phyloP scores from a whole-genome alignment of 1,140 invertebrate species.

The Pygmarrhopalites habei region DNA sequence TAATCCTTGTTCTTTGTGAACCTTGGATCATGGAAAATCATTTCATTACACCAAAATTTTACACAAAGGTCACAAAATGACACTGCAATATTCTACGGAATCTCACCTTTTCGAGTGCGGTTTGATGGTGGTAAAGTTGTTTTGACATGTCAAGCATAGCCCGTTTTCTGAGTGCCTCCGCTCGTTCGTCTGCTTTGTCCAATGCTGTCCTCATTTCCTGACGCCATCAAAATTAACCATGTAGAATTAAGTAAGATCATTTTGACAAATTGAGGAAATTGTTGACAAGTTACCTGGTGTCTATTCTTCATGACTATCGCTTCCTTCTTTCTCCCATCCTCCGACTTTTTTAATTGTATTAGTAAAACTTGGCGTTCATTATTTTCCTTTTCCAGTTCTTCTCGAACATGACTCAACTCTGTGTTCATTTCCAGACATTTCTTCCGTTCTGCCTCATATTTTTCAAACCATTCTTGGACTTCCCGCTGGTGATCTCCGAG shows the following conservation, averaged over 20 bases:
- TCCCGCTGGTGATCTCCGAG: too few species aligned
- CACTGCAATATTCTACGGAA: too few species aligned
- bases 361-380: neutral
- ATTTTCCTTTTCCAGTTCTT: neutral
- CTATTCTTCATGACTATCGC: too few species aligned
- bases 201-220: neutral
- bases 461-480: too few species aligned
- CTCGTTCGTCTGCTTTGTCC: neutral
- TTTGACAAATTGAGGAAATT: too few species aligned
- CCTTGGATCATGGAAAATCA: too few species aligned
- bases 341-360: neutral
- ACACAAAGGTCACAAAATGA: too few species aligned
- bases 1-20: neutral
- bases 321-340: neutral
- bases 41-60: too few species aligned
- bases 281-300: too few species aligned
- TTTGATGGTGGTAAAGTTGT: slow-evolving; percentile 1
- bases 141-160: neutral
- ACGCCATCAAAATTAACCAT: too few species aligned
- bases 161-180: neutral
- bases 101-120: slow-evolving; percentile 4
- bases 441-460: too few species aligned
- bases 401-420: neutral
- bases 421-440: neutral
- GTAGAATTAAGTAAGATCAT: too few species aligned